These are phyloP conservation scores for Parnassius apollo DNA, from an alignment of 2,888 invertebrate genomes.

Conservation along the genomic window DNA sequence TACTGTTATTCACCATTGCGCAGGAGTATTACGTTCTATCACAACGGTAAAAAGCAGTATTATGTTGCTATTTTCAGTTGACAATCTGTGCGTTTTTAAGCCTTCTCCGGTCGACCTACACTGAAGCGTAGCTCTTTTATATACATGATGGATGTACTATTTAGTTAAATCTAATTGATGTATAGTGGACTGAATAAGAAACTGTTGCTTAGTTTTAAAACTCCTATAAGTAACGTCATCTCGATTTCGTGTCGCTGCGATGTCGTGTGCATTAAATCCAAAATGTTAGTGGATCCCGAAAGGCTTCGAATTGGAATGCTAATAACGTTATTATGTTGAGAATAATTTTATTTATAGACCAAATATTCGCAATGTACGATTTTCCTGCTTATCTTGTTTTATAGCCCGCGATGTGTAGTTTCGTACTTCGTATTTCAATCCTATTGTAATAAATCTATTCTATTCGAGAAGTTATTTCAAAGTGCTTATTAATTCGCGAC, in stretches of 20 bases:
- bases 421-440: conserved; percentile 14
- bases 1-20: no score
- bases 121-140: no score
- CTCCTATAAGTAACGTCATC: not conserved
- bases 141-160: no score
- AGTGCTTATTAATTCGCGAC: no score
- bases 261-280: not conserved
- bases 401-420: conserved; percentile 6
- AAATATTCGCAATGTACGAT: conserved; percentile 21
- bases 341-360: conserved; percentile 29
- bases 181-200: no score
- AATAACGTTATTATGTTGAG: conserved; percentile 28
- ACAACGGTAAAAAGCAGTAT: no score
- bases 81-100: no score
- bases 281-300: conserved; percentile 7
- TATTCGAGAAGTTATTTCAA: not conserved
- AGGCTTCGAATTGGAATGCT: conserved; percentile 24
- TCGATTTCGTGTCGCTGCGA: conserved; percentile 12
- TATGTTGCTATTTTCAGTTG: no score
- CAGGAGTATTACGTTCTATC: no score
- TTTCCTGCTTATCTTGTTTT: conserved; percentile 28
- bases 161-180: no score
- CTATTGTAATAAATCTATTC: conserved; percentile 5
- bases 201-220: no score
- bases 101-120: no score